Evolutionary conservation across 2,797 vertebrate species (phyloP), one percentile per base, ranked within the genome.

Genomic region (Adrianichthys oophorus): DNA sequence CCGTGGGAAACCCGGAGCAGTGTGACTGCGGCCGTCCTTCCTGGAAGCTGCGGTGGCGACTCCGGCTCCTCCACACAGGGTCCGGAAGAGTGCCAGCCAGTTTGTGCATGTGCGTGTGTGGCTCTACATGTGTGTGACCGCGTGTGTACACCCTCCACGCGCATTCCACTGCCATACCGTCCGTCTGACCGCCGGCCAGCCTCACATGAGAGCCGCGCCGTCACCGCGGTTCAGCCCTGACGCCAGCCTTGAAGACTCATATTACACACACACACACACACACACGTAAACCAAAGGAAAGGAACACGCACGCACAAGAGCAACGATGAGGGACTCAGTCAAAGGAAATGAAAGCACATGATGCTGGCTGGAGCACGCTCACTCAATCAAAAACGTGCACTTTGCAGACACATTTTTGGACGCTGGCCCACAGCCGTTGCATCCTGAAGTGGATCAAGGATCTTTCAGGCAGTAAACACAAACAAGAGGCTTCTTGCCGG

Each of bases 21-120:
- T 91, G 90, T 90, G 88, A 89, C 87, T 91, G 90, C 83, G 89
- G 89, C 88, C 74, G 84, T 89, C 82, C 87, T 87, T 89, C 90
- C 89, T 92, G 90, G 91, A 92, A 91, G 91, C 86, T 90, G 91
- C 71, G 91, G 92, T 88, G 77, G 79, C 74, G 83, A 80, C 83
- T 79, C 78, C 85, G 89, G 76, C 84, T 90, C 82, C 85, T 76
- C 80, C 49, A 32, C 70, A 82, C 72, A 77, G 80, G 80, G 82
- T 82, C 81, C 78, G 83, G 80, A 87, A 83, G 74, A 85, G 85
- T 85, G 75, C 78, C 84, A 86, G 73, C 70, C 79, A 75, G 78
- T 53, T 70, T 62, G 57, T 46, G 72, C 71, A 66, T 64, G 69
- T 23, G 66, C 7, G 45, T 23, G 37, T 15, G 61, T 54, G 56